Evolutionary conservation across 2,797 vertebrate species (phyloP).

Genomic region (Gobionotothen gibberifrons): DNA sequence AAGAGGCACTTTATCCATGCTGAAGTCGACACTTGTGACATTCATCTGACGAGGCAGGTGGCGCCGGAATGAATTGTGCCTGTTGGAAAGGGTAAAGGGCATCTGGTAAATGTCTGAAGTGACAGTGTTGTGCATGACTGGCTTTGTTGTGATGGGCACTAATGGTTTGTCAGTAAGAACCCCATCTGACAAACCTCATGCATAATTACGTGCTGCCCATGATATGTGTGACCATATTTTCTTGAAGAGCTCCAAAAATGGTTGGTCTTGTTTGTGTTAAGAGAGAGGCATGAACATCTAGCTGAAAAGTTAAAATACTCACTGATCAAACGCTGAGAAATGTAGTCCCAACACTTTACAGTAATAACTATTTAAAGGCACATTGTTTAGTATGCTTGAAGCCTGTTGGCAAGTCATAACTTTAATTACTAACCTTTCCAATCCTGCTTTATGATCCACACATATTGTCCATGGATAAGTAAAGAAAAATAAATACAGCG

Average conservation of each 20-base stretch:
- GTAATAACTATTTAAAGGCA: neutral
- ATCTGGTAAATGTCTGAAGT: conserved; percentile 50
- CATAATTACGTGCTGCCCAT: conserved; percentile 19
- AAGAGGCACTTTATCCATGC: conserved; percentile 90
- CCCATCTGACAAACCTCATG: conserved; percentile 10
- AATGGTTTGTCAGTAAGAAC: conserved; percentile 37
- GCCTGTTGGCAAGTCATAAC: neutral
- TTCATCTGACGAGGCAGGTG: conserved; percentile 97
- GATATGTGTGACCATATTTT: conserved; percentile 7
- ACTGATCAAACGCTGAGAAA: neutral
- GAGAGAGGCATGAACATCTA: neutral
- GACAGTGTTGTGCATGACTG: conserved; percentile 27
- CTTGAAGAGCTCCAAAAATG: neutral
- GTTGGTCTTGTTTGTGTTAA: neutral
- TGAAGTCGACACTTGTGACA: conserved; percentile 96
- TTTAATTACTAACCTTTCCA: neutral
- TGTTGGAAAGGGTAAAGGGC: conserved; percentile 71
- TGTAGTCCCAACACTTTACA: neutral
- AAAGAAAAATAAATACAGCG: no score
- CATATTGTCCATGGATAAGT: neutral
- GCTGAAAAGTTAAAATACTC: neutral
- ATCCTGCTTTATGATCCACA: neutral
- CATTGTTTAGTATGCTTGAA: neutral
- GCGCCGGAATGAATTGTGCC: conserved; percentile 97
- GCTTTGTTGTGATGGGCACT: conserved; percentile 34